Percentiles rank a stretch among this genome's conserved stretches.
These are phyloP conservation scores for Scaptomyza tumidula DNA, from an alignment of 2,888 invertebrate species.

Conservation along the genomic window DNA sequence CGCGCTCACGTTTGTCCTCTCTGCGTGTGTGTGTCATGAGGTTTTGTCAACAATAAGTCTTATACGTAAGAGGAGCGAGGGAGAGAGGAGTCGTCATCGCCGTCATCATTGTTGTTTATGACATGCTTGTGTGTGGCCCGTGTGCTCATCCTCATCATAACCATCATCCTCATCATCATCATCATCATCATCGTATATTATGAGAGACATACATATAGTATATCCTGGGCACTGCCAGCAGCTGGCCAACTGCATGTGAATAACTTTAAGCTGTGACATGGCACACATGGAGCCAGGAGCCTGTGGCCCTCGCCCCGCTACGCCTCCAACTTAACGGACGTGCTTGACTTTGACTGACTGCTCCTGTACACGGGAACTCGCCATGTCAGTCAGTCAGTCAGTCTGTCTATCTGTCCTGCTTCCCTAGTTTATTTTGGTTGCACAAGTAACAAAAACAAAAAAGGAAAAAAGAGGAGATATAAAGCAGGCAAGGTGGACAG, in stretches of 20 bases:
- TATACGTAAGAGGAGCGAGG: constrained; percentile 59
- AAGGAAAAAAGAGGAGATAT: background rate
- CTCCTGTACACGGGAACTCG: background rate
- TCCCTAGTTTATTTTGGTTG: constrained; percentile 43
- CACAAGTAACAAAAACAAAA: constrained; percentile 39
- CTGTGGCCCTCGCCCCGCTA: background rate
- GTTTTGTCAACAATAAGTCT: constrained; percentile 80
- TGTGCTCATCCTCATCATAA: constrained; percentile 7
- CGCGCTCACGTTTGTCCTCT: constrained; percentile 3
- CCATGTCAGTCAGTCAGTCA: background rate
- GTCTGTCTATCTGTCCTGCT: background rate
- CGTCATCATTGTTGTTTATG: constrained; percentile 67
- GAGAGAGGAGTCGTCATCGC: constrained; percentile 48
- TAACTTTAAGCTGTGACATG: constrained; percentile 77
- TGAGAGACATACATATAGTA: constrained; percentile 15
- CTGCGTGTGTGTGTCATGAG: constrained; percentile 63
- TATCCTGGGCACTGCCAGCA: constrained; percentile 24
- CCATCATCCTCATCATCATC: constrained; percentile 24
- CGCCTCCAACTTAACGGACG: constrained; percentile 51
- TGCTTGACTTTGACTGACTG: constrained; percentile 73
- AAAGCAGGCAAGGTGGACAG: background rate
- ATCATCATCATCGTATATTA: constrained; percentile 54
- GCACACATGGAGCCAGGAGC: constrained; percentile 44
- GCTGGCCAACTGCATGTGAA: constrained; percentile 51
- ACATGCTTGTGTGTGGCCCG: constrained; percentile 49